These are phyloP conservation scores for Anagyrus pseudococci DNA, from an alignment of 2,888 invertebrate genomes.

Conservation along the genomic window DNA sequence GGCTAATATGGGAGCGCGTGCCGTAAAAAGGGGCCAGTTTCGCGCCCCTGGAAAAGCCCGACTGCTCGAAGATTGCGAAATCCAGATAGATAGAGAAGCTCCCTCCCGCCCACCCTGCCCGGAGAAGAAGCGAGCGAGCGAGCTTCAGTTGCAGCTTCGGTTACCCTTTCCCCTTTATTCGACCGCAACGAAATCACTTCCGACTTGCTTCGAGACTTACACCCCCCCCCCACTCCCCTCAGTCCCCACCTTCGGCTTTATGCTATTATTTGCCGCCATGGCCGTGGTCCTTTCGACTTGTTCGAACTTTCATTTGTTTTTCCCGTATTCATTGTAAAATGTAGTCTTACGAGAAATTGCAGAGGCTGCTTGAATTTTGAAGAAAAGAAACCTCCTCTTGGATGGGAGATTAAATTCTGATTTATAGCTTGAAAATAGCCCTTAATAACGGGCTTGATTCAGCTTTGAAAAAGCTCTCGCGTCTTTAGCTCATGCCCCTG, in stretches of 20 bases:
- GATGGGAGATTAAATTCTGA: no score
- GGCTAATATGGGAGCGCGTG: slow-evolving; percentile 12
- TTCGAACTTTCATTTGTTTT: background rate
- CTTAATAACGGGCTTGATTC: no score
- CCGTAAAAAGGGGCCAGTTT: no score
- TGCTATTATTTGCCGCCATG: background rate
- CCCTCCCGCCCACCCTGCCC: background rate
- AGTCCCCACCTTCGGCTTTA: background rate
- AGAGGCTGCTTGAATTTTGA: no score
- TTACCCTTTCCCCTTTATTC: background rate
- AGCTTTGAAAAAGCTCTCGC: no score
- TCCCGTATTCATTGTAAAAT: no score
- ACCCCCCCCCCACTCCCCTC: background rate
- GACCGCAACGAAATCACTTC: slow-evolving; percentile 53
- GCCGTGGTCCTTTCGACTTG: background rate
- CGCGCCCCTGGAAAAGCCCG: no score
- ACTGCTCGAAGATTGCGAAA: slow-evolving; percentile 13
- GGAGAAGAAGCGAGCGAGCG: background rate
- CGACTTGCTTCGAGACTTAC: no score
- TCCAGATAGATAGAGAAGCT: slow-evolving; percentile 24
- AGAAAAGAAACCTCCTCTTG: no score
- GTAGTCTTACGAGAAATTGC: no score
- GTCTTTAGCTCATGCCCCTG: no score
- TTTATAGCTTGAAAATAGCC: no score
- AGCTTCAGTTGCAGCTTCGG: background rate